A percentile compares a stretch with the other conserved stretches of the same genome.
Conservation (phyloP, 2,113 vertebrate species). For the Pomatorhinus ruficollis region DNA sequence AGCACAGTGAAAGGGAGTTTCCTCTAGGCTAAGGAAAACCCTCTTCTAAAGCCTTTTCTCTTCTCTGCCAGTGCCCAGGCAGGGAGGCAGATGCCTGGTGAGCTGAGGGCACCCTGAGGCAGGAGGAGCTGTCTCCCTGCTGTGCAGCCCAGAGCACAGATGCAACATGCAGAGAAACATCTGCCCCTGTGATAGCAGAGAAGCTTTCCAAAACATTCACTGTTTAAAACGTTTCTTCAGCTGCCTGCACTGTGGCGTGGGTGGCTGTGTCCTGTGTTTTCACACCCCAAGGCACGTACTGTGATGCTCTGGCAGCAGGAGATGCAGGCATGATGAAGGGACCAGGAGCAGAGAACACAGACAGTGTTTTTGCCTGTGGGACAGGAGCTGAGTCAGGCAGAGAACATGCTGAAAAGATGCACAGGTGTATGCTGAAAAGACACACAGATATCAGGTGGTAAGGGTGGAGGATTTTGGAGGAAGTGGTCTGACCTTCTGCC, state of each 20-base stretch:
- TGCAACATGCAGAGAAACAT: neutral
- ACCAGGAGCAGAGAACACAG: neutral
- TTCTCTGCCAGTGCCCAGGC: neutral
- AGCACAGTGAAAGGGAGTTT: neutral
- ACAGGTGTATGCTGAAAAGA: no score
- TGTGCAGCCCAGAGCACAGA: neutral
- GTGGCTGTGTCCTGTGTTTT: neutral
- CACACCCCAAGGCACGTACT: accelerated
- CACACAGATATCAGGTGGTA: neutral
- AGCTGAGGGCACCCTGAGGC: neutral
- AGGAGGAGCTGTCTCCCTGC: neutral
- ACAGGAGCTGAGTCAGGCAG: neutral
- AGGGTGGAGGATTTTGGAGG: neutral
- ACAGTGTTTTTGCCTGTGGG: neutral
- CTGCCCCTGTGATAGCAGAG: neutral
- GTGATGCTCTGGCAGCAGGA: neutral
- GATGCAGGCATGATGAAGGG: neutral
- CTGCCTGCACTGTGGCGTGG: accelerated
- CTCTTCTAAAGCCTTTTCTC: neutral
- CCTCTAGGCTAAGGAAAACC: neutral
- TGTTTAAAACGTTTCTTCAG: neutral
- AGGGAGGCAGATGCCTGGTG: neutral
- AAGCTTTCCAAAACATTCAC: neutral
- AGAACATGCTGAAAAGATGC: neutral
- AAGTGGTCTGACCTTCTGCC: neutral